phyloP scores from a whole-genome alignment of 2,888 invertebrate genomes.

The Lasioglossum morio region DNA sequence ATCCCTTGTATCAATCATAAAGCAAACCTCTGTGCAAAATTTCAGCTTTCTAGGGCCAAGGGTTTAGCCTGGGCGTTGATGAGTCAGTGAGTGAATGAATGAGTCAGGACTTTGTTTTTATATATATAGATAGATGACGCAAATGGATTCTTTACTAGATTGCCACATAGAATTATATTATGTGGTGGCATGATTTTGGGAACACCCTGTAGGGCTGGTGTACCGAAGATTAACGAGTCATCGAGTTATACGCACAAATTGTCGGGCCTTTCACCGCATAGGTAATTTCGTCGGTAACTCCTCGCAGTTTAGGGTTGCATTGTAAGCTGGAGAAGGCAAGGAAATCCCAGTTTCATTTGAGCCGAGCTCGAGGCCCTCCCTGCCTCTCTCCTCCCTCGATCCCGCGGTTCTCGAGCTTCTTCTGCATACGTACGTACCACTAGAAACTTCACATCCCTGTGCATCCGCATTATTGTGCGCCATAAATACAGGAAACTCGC shows the following conservation, averaged over 20 bases:
- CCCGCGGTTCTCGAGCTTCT: constrained; percentile 40
- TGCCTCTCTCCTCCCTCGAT: neutral
- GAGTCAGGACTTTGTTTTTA: too few species aligned
- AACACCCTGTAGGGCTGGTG: neutral
- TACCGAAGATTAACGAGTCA: constrained; percentile 27
- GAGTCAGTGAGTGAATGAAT: too few species aligned
- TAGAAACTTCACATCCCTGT: constrained; percentile 47
- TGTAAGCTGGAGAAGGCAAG: constrained; percentile 30
- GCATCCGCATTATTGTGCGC: constrained; percentile 51
- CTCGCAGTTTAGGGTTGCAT: constrained; percentile 50
- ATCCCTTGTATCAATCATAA: too few species aligned
- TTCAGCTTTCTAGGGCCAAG: too few species aligned
- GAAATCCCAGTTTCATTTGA: constrained; percentile 50
- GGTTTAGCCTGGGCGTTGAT: too few species aligned
- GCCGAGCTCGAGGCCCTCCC: neutral
- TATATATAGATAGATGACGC: too few species aligned
- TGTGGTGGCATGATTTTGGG: neutral
- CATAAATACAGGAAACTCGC: constrained; percentile 61
- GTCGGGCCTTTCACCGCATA: constrained; percentile 49
- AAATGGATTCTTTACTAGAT: neutral
- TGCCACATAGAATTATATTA: neutral
- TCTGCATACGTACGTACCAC: constrained; percentile 33
- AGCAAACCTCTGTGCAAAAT: too few species aligned
- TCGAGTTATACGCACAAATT: constrained; percentile 50
- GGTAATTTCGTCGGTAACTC: constrained; percentile 57